Evolutionary conservation across 2,113 vertebrate genomes (phyloP), one percentile per base, ranked within the genome.

Genomic region (Vanacampus margaritifer): DNA sequence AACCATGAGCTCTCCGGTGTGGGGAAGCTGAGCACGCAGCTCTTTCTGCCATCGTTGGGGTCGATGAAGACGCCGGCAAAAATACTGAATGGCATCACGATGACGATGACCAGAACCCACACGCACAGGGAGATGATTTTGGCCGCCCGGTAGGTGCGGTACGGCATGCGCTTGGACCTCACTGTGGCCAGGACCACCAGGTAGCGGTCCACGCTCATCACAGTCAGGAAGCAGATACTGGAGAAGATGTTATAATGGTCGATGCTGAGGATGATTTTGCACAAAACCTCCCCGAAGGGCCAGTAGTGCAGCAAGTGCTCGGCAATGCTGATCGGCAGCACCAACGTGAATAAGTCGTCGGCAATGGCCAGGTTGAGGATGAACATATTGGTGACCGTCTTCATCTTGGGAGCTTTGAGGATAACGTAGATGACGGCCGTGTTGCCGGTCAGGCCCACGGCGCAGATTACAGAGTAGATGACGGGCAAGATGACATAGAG

Each of bases 221-320:
- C 91, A 0, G 94, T 96, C n/a, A 96, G 90, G 80, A 97, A 95
- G 41, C 94, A 95, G 74, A 95, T 93, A 65, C 95, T 95, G 65
- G 94, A 97, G 88, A 97, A 98, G 67, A 96, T 95, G 64, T 95
- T 95, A 80, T 94, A 95, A 77, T 95, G 94, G 82, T 95, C 94
- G 0, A 93, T 91, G 84, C 94, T 95, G 17, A 98, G 79, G 67
- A 95, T 96, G 16, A 94, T 72, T 74, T 95, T 96, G 88, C 96
- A 98, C 60, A 96, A 86, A 46, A 93, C 79, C 59, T 94, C 95
- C 0, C 95, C 94, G 0, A 98, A 95, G 1, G 95, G 95, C 95
- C 94, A 95, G 83, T 92, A 91, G 78, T 93, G 93, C 14, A 98
- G 84, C 12, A 96, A 84, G 61, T 95, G 94, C 23, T 96, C 94